A percentile compares a stretch with the other conserved stretches of the same genome.
These are phyloP conservation scores for Sminthurinus aureus DNA, from an alignment of 2,888 invertebrate genomes.

Conservation along the genomic window DNA sequence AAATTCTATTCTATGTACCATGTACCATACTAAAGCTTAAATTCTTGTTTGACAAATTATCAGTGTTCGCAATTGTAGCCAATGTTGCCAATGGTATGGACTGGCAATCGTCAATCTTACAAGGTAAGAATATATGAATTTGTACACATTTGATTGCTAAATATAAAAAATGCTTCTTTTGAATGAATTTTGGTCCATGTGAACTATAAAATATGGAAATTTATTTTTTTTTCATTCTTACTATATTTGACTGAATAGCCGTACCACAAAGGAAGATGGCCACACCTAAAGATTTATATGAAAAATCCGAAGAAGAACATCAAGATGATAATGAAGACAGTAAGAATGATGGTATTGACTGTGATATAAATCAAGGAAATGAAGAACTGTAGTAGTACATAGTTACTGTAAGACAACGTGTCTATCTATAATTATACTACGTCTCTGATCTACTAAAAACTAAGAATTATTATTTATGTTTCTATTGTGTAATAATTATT, in stretches of 20 bases:
- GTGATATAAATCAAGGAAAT: not conserved
- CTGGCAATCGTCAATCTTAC: slow-evolving; percentile 66
- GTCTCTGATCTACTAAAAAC: not conserved
- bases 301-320: slow-evolving; percentile 23
- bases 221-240: not conserved
- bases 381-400: not conserved
- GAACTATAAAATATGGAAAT: not conserved
- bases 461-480: not conserved
- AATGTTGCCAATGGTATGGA: slow-evolving; percentile 77
- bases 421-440: not conserved
- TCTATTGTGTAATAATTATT: no score
- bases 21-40: not conserved
- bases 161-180: no score
- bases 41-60: slow-evolving; percentile 61
- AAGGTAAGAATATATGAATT: not conserved
- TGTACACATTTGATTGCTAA: no score
- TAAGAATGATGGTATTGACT: not conserved
- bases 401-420: not conserved
- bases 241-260: slow-evolving; percentile 68
- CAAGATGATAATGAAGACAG: not conserved
- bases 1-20: not conserved
- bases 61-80: slow-evolving; percentile 85
- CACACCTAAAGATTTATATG: slow-evolving; percentile 43
- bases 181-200: no score
- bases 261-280: slow-evolving; percentile 82